Evolutionary conservation across 2,113 vertebrate species (phyloP).

Genomic region (Micromys minutus): DNA sequence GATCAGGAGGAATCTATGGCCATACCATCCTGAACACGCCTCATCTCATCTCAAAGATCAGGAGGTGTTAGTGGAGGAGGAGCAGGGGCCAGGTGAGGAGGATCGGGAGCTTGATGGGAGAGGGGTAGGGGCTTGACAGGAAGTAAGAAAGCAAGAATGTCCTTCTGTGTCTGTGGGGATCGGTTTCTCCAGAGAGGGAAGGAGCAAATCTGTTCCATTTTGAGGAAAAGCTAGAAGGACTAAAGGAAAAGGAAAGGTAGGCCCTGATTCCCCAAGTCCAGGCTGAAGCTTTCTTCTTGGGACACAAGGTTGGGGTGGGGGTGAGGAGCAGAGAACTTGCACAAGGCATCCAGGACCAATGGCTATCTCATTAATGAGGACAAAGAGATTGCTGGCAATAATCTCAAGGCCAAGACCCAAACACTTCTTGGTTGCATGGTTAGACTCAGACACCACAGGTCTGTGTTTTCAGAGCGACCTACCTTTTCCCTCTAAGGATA

Average conservation of each 20-base stretch:
- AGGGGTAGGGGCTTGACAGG: background rate
- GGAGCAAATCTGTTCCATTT: background rate
- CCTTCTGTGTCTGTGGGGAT: background rate
- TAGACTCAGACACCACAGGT: background rate
- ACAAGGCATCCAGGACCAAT: background rate
- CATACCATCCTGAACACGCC: too few species aligned
- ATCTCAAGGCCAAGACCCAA: background rate
- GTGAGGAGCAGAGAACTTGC: background rate
- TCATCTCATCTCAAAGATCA: background rate
- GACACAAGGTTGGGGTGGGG: background rate
- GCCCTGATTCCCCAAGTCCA: background rate
- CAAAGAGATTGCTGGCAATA: background rate
- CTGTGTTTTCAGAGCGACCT: background rate
- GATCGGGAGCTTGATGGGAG: background rate
- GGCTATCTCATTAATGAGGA: background rate
- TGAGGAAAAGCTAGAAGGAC: background rate
- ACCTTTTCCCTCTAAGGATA: background rate
- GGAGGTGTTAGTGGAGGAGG: background rate
- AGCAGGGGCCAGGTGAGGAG: background rate
- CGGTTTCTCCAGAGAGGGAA: background rate
- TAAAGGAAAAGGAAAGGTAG: background rate
- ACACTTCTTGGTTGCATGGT: background rate
- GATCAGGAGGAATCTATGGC: background rate
- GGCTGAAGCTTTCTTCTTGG: background rate
- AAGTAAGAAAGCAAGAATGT: background rate